Base-by-base conservation (phyloP, 92 coral and sea anemone species). In the Zoanthus solanderi region DNA sequence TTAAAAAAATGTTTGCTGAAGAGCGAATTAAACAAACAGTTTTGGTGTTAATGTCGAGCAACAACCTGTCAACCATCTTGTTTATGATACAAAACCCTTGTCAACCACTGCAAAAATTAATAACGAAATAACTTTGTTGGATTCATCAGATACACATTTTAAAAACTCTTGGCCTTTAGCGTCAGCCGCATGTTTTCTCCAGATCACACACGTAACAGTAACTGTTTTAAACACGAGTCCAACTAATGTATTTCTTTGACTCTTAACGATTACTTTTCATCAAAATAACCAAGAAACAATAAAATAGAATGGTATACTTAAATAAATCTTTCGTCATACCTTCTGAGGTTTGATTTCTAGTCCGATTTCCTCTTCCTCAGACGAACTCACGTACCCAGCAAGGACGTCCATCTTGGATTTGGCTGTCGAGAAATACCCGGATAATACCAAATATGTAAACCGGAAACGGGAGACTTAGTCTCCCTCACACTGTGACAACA, bases 341-440 rank as follows among this genome's bases (percentile, higher is more conserved):
- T 81, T 81, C 2, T 81, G 85, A n/a, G 85, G 85, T 18, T 71
- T 81, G 37, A 81, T 81, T 66, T 45, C 56, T 10, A 81, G 75
- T 67, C 85, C 85, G 66, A 81, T 44, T 81, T 81, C 85, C 85
- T 81, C 85, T 47, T 81, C 85, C 2, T 81, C 95, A 0, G 98
- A 92, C 7, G 99, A 97, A 84, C 97, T 93, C 10, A 96, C 96
- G 30, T 97, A 97, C 0, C 99, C 98, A 5, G 95, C 96, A 58
- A 94, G 90, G 53, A 88, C 96, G 82, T 96, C 99, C 99, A 95
- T 95, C 86, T 93, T 96, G 88, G 52, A 53, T 42, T 31, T 47
- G n/a, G 12, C 42, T 37, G 42, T 37, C 75, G 31, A 60, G 7
- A 87, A 69, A 84, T 47, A 80, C 96, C 94, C 94, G 96, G 89